Percentiles rank a stretch among this genome's conserved stretches.
Evolutionary conservation across 1,140 invertebrate species (phyloP).

Genomic region (Radopholus similis): DNA sequence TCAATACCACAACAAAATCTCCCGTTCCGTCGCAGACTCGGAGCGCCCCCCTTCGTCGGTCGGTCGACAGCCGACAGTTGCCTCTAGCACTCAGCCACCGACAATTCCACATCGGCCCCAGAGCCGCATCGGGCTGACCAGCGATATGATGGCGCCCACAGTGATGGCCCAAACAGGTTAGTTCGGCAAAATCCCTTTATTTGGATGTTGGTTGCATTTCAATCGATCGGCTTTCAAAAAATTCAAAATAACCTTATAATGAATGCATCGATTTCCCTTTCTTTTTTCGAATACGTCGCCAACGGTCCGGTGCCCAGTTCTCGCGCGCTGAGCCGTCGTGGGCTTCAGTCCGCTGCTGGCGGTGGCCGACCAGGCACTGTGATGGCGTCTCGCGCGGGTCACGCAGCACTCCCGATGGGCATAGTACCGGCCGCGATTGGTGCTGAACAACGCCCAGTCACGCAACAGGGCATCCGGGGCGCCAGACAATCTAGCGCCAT

Average conservation of each 20-base stretch:
- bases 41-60: slow-evolving; percentile 19
- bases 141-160: neutral
- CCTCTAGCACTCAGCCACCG: neutral
- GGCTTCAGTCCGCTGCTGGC: slow-evolving; percentile 6
- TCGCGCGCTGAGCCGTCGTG: slow-evolving; percentile 6
- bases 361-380: slow-evolving; percentile 14
- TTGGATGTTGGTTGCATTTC: neutral
- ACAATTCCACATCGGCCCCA: neutral
- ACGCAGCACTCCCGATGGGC: slow-evolving; percentile 7
- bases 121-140: slow-evolving; percentile 7
- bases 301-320: neutral
- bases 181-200: too few relatives aligned
- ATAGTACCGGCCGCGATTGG: neutral
- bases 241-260: neutral
- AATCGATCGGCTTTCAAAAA: neutral
- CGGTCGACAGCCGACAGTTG: neutral
- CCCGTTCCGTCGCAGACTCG: slow-evolving; percentile 26
- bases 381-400: neutral
- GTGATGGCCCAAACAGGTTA: neutral
- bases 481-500: neutral
- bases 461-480: slow-evolving; percentile 33
- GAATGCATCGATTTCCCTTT: too few relatives aligned
- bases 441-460: slow-evolving; percentile 22
- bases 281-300: too few relatives aligned
- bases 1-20: slow-evolving; percentile 4